Evolutionary conservation across 2,888 invertebrate genomes (phyloP).

Genomic region (Bellardia bayeri): DNA sequence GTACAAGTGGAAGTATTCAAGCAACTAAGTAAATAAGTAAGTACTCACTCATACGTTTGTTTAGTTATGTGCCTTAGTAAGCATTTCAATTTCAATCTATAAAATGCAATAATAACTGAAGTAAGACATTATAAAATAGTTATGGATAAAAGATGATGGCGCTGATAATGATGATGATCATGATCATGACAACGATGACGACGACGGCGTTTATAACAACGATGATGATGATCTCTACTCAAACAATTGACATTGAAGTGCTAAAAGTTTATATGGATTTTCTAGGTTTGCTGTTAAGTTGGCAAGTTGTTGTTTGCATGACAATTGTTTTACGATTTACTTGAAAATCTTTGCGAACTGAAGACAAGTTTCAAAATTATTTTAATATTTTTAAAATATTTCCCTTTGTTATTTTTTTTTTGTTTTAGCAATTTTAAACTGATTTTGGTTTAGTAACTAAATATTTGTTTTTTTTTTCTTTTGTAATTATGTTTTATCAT

Average conservation of each 20-base stretch:
- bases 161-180: conserved; percentile 5
- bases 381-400: not conserved
- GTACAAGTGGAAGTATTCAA: not conserved
- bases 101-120: conserved; percentile 42
- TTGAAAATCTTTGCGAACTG: not conserved
- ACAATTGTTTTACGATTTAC: conserved; percentile 17
- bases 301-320: conserved; percentile 33
- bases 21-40: not conserved
- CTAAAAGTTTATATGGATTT: conserved; percentile 37
- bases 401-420: not conserved
- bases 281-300: not conserved
- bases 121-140: conserved; percentile 46
- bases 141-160: conserved; percentile 21
- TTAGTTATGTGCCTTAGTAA: not conserved
- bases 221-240: conserved; percentile 39
- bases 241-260: conserved; percentile 62
- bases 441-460: not conserved
- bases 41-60: not conserved
- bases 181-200: not conserved
- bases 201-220: not conserved
- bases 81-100: conserved; percentile 12
- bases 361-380: not conserved
- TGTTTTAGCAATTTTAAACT: conserved; percentile 2
- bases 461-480: not conserved
- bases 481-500: not conserved